A percentile compares a stretch with the other conserved stretches of the same genome.
Evolutionary conservation across 2,113 vertebrate species (phyloP).

Genomic region (Scalopus aquaticus): DNA sequence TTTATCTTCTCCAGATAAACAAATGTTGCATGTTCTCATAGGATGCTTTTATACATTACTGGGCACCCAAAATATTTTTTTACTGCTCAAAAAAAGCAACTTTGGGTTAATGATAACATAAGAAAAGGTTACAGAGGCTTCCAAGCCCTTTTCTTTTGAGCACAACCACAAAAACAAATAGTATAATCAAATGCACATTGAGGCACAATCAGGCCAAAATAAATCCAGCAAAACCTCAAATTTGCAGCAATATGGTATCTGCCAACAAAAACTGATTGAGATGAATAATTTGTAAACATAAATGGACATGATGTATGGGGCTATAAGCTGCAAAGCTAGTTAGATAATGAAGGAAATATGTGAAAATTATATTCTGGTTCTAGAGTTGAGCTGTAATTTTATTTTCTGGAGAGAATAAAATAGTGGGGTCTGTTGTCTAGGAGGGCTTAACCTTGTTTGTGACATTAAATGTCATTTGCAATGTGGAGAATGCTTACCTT

Average conservation of each 20-base stretch:
- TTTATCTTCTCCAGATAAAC: slow-evolving; percentile 36
- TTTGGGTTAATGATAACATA: slow-evolving; percentile 14
- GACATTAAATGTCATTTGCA: slow-evolving; percentile 36
- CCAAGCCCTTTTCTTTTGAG: slow-evolving; percentile 12
- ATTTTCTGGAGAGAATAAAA: slow-evolving; percentile 30
- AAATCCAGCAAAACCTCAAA: background rate
- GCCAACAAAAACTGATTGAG: slow-evolving; percentile 18
- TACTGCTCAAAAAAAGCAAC: slow-evolving; percentile 23
- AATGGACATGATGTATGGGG: background rate
- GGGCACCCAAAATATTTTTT: slow-evolving; percentile 15
- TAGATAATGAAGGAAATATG: slow-evolving; percentile 34
- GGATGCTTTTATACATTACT: slow-evolving; percentile 24
- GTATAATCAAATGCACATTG: slow-evolving; percentile 37
- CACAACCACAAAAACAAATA: slow-evolving; percentile 35
- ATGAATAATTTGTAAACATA: slow-evolving; percentile 50
- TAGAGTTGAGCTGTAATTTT: slow-evolving; percentile 40
- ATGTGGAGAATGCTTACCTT: slow-evolving; percentile 36
- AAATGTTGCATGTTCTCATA: background rate
- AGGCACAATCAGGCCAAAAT: slow-evolving; percentile 46
- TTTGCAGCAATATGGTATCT: background rate
- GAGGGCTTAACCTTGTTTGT: slow-evolving; percentile 22
- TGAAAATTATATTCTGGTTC: background rate
- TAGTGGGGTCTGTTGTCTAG: background rate
- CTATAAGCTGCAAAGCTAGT: background rate
- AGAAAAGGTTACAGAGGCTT: slow-evolving; percentile 26